A percentile compares a stretch with the other conserved stretches of the same genome.
phyloP scores from a whole-genome alignment of 2,888 invertebrate genomes.

The Melieria picta region DNA sequence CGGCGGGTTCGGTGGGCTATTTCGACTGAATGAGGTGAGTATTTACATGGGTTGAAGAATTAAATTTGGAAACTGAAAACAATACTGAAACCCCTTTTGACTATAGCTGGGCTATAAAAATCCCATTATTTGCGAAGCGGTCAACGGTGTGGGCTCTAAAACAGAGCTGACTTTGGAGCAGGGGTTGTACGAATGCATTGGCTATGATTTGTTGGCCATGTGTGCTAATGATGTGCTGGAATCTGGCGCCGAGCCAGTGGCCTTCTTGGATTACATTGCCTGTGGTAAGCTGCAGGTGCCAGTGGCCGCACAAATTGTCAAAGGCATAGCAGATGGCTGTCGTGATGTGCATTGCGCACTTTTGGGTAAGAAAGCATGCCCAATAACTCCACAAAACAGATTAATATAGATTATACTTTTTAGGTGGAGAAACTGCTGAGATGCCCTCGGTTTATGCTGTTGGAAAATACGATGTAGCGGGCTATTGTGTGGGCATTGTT shows the following conservation, averaged over 20 bases:
- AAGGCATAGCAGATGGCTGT: constrained; percentile 91
- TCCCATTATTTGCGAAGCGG: constrained; percentile 91
- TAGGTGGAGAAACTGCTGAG: constrained; percentile 93
- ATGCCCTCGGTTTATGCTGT: constrained; percentile 93
- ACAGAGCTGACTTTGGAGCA: constrained; percentile 87
- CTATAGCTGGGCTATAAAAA: constrained; percentile 70
- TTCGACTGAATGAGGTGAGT: constrained; percentile 78
- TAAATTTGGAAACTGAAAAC: background rate
- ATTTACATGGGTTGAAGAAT: background rate
- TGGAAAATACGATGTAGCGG: constrained; percentile 94
- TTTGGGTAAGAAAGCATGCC: constrained; percentile 72
- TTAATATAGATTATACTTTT: background rate
- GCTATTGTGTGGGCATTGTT: constrained; percentile 94
- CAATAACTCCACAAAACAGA: background rate
- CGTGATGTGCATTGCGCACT: constrained; percentile 85
- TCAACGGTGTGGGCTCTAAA: constrained; percentile 97
- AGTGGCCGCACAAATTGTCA: constrained; percentile 80
- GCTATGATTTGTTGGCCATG: constrained; percentile 97
- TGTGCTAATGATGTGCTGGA: constrained; percentile 97
- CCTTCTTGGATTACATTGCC: constrained; percentile 97
- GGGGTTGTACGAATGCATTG: constrained; percentile 83
- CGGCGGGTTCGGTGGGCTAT: constrained; percentile 94
- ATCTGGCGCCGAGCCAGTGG: constrained; percentile 94
- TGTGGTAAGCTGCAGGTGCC: constrained; percentile 85
- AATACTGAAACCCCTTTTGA: background rate